Conservation (phyloP, 2,113 vertebrate species). For the Oryzias curvinotus region DNA sequence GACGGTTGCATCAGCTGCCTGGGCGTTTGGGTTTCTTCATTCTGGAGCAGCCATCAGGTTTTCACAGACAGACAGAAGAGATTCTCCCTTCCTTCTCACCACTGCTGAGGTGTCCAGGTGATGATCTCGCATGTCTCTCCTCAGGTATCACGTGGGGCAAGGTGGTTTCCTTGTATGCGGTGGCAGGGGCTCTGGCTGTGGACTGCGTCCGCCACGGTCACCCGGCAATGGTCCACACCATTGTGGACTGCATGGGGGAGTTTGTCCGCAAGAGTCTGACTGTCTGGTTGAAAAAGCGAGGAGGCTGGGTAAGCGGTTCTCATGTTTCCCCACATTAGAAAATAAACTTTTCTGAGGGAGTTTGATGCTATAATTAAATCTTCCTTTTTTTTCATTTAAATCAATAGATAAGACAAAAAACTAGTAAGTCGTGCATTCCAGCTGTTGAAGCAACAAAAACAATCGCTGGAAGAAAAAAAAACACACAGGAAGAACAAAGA, state of each 20-base stretch:
- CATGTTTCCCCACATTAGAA: too few relatives aligned
- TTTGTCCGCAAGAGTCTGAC: slow-evolving; percentile 93
- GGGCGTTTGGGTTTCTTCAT: slow-evolving; percentile 6
- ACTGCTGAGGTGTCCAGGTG: background rate
- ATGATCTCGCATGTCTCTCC: slow-evolving; percentile 11
- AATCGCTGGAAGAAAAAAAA: too few relatives aligned
- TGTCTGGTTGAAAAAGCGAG: slow-evolving; percentile 87
- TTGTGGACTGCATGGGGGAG: slow-evolving; percentile 95
- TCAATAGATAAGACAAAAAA: too few relatives aligned
- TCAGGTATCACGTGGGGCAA: slow-evolving; percentile 96
- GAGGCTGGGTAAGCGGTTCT: slow-evolving; percentile 90
- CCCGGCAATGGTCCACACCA: slow-evolving; percentile 89
- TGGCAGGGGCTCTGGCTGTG: slow-evolving; percentile 89
- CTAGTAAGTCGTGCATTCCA: too few relatives aligned
- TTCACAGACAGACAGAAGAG: too few relatives aligned
- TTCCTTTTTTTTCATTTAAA: too few relatives aligned
- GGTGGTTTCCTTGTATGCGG: slow-evolving; percentile 91
- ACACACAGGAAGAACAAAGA: too few relatives aligned
- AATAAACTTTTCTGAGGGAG: background rate
- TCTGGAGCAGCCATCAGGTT: slow-evolving; percentile 1
- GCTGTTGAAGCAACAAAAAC: too few relatives aligned
- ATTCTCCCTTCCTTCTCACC: too few relatives aligned
- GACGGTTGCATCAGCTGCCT: slow-evolving; percentile 25
- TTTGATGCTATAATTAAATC: too few relatives aligned
- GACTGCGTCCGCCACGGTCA: slow-evolving; percentile 92